These are phyloP conservation scores for Hydropsyche betteni DNA, from an alignment of 2,888 invertebrate species.

Conservation along the genomic window DNA sequence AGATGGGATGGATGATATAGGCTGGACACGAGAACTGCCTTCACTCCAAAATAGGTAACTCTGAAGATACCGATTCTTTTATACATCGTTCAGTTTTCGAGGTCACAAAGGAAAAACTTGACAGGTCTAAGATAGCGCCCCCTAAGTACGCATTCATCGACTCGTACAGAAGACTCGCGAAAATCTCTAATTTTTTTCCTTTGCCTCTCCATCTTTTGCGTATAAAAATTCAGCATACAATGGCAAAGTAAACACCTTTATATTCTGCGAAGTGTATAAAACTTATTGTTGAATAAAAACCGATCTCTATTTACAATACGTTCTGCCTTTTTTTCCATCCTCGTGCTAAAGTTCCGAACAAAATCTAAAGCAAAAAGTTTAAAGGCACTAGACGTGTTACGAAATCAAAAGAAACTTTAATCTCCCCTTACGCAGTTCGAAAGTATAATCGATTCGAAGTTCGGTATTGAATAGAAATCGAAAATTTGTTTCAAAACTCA, in stretches of 20 bases:
- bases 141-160: no score
- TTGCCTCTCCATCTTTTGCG: no score
- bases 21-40: not conserved
- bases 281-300: no score
- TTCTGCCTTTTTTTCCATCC: not conserved
- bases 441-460: constrained; percentile 29
- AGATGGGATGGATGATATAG: constrained; percentile 33
- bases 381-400: constrained; percentile 26
- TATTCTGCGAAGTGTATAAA: no score
- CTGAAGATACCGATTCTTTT: constrained; percentile 23
- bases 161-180: no score
- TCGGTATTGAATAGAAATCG: constrained; percentile 20
- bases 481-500: constrained; percentile 23
- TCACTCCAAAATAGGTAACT: not conserved
- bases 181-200: no score
- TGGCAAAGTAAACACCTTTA: no score
- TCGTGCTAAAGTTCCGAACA: not conserved
- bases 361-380: constrained; percentile 19
- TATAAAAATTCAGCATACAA: no score
- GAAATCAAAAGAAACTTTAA: constrained; percentile 33
- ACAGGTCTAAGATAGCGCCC: not conserved
- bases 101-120: constrained; percentile 1
- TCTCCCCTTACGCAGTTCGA: constrained; percentile 16
- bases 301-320: constrained; percentile 6
- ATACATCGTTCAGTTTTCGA: constrained; percentile 13